Evolutionary conservation across 2,888 invertebrate genomes (phyloP).

Genomic region (Tineola bisselliella): DNA sequence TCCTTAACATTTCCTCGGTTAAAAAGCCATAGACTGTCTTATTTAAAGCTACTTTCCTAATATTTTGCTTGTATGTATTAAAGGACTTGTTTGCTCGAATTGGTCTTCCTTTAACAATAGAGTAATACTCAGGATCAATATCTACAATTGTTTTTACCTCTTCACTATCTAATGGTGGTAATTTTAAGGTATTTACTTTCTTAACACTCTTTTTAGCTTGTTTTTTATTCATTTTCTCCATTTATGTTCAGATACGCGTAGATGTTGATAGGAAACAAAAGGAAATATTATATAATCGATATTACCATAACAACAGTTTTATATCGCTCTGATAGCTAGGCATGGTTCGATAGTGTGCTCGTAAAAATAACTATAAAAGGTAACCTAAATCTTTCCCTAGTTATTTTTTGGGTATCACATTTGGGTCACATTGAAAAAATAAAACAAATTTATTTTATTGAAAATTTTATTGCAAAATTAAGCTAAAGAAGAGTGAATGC

Average conservation of each 20-base stretch:
- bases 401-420: no score
- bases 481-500: slow-evolving; percentile 27
- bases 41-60: slow-evolving; percentile 50
- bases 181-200: slow-evolving; percentile 38
- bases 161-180: slow-evolving; percentile 42
- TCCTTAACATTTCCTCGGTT: slow-evolving; percentile 50
- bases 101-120: slow-evolving; percentile 68
- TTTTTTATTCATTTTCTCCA: slow-evolving; percentile 8
- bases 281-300: slow-evolving; percentile 25
- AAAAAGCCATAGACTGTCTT: slow-evolving; percentile 45
- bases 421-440: no score
- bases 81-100: slow-evolving; percentile 65
- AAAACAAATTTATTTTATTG: no score
- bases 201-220: slow-evolving; percentile 16
- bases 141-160: slow-evolving; percentile 64
- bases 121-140: slow-evolving; percentile 72
- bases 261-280: not conserved
- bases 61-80: slow-evolving; percentile 62
- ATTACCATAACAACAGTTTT: slow-evolving; percentile 38
- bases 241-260: not conserved
- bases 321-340: not conserved
- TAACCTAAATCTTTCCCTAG: no score
- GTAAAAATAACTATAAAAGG: no score
- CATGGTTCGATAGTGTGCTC: not conserved
- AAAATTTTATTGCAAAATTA: not conserved